phyloP scores from a whole-genome alignment of 2,797 vertebrate species.

The Trematomus bernacchii region DNA sequence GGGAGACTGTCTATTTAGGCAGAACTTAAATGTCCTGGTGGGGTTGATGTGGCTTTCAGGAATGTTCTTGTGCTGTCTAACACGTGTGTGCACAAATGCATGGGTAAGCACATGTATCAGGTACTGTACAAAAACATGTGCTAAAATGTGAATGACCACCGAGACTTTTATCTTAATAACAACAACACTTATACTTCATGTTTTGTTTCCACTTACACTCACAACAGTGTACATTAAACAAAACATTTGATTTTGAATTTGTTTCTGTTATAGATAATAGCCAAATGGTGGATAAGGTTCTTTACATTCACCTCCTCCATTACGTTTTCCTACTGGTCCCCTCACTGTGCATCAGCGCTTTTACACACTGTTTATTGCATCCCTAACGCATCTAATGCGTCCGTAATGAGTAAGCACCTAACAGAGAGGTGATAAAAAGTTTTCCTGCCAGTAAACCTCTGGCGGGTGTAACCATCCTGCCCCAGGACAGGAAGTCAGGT shows the following conservation, averaged over 20 bases:
- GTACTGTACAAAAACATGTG: background rate
- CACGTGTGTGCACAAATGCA: constrained; percentile 29
- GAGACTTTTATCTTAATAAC: background rate
- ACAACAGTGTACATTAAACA: background rate
- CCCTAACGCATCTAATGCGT: background rate
- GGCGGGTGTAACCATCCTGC: constrained; percentile 22
- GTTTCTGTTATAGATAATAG: background rate
- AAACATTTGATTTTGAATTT: background rate
- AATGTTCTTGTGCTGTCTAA: constrained; percentile 50
- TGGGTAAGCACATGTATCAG: constrained; percentile 8
- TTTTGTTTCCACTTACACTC: background rate
- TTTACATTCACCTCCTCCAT: background rate
- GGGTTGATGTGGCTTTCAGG: constrained; percentile 57
- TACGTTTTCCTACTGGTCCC: background rate
- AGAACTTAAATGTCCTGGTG: constrained; percentile 57
- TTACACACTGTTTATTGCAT: background rate
- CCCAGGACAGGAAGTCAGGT: constrained; percentile 52
- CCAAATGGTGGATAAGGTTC: background rate
- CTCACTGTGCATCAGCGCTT: constrained; percentile 11
- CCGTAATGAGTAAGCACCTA: constrained; percentile 7
- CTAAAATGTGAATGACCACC: background rate
- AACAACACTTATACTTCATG: background rate
- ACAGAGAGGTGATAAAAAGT: constrained; percentile 21
- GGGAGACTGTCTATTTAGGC: constrained; percentile 65
- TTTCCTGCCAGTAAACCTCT: constrained; percentile 31